phyloP scores from a whole-genome alignment of 2,113 vertebrate genomes.

The Alosa alosa region DNA sequence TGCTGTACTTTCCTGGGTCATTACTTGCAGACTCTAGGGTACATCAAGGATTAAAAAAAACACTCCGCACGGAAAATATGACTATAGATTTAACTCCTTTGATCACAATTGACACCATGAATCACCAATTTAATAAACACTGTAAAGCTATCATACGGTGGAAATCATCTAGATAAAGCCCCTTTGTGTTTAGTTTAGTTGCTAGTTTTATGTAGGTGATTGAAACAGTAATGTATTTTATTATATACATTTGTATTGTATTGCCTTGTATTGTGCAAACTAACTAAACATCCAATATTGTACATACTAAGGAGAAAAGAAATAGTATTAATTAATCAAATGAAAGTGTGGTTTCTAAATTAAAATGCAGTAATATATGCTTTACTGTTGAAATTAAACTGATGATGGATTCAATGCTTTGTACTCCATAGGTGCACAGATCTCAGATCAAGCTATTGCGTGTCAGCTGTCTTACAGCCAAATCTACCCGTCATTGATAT shows the following conservation, averaged over 20 bases:
- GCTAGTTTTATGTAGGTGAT: background rate
- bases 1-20: slow-evolving; percentile 33
- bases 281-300: background rate
- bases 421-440: background rate
- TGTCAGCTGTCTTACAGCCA: background rate
- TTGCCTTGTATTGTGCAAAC: background rate
- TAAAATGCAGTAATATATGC: background rate
- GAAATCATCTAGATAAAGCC: background rate
- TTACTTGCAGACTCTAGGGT: background rate
- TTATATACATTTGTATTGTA: background rate
- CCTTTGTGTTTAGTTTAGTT: background rate
- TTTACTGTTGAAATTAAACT: background rate
- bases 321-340: background rate
- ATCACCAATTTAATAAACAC: background rate
- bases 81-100: background rate
- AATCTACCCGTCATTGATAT: background rate
- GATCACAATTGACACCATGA: background rate
- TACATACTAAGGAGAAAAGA: background rate
- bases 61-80: background rate
- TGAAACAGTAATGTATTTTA: background rate
- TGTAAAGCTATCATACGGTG: background rate
- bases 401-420: background rate
- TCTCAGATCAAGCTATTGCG: background rate
- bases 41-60: slow-evolving; percentile 20
- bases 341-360: background rate